Percentiles rank a stretch among this genome's conserved stretches.
Evolutionary conservation across 2,888 invertebrate species (phyloP).

Genomic region (Zelleria hepariella): DNA sequence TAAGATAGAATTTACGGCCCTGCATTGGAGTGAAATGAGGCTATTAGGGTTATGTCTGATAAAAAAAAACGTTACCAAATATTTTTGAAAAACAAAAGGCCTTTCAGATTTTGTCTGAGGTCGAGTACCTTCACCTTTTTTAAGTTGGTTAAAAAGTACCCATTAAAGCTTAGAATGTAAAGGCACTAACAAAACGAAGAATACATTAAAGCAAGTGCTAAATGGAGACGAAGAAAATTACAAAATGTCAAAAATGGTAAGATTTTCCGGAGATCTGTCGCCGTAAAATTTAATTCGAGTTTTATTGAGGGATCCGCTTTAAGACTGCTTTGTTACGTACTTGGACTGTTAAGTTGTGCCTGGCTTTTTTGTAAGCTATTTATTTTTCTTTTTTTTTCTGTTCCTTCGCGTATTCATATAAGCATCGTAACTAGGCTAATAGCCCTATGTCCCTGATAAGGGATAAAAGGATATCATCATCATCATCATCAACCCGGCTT

Average conservation of each 20-base stretch:
- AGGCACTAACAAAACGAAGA: background rate
- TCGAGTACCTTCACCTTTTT: too few relatives aligned
- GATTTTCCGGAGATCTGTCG: constrained; percentile 11
- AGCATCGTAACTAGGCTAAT: too few relatives aligned
- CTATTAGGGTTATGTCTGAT: too few relatives aligned
- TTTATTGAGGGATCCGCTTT: constrained; percentile 30
- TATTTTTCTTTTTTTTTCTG: background rate
- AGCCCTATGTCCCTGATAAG: too few relatives aligned
- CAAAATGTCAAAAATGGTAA: background rate
- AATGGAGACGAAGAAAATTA: background rate
- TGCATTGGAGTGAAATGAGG: too few relatives aligned
- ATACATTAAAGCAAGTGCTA: background rate
- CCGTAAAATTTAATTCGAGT: constrained; percentile 41
- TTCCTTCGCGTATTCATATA: too few relatives aligned
- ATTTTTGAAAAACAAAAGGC: too few relatives aligned
- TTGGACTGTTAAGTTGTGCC: background rate
- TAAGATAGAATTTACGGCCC: background rate
- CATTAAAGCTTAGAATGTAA: background rate
- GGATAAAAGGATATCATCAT: too few relatives aligned
- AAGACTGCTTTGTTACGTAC: background rate
- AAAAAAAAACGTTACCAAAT: too few relatives aligned
- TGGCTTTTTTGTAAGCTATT: background rate
- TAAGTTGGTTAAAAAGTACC: too few relatives aligned
- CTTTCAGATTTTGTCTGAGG: too few relatives aligned
- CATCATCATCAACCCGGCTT: too few relatives aligned